Evolutionary conservation across 2,888 invertebrate genomes (phyloP).

Genomic region (Limnephilus lunatus): DNA sequence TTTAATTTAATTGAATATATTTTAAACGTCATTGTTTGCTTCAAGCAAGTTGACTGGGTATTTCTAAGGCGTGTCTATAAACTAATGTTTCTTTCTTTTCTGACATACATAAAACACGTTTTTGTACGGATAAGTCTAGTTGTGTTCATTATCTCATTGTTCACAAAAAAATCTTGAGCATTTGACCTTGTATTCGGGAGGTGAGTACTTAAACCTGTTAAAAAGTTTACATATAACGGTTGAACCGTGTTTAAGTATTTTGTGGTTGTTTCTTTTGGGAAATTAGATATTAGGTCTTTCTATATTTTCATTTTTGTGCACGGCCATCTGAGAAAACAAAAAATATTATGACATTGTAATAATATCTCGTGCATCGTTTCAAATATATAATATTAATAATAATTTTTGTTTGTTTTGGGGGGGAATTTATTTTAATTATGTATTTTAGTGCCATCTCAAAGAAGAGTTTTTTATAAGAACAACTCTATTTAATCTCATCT

Average conservation of each 20-base stretch:
- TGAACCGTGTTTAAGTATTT: not conserved
- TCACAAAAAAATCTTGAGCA: not conserved
- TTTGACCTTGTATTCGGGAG: not conserved
- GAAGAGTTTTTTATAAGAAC: not conserved
- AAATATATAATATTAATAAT: not conserved
- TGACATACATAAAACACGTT: not conserved
- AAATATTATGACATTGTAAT: not conserved
- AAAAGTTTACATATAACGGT: not conserved
- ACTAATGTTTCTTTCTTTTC: not conserved
- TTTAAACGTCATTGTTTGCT: not conserved
- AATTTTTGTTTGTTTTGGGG: not conserved
- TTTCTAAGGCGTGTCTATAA: not conserved
- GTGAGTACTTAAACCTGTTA: not conserved
- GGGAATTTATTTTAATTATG: not conserved
- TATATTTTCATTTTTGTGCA: not conserved
- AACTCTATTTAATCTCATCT: too few species aligned
- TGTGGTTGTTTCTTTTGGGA: not conserved
- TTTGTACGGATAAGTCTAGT: not conserved
- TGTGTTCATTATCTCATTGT: not conserved
- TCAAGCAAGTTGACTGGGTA: not conserved
- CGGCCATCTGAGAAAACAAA: not conserved
- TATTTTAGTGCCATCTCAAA: not conserved
- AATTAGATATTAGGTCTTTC: not conserved
- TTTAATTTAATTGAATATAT: not conserved
- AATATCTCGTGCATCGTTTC: not conserved